These are phyloP conservation scores for Scaptomyza parva DNA, from an alignment of 2,888 invertebrate species.

Conservation along the genomic window DNA sequence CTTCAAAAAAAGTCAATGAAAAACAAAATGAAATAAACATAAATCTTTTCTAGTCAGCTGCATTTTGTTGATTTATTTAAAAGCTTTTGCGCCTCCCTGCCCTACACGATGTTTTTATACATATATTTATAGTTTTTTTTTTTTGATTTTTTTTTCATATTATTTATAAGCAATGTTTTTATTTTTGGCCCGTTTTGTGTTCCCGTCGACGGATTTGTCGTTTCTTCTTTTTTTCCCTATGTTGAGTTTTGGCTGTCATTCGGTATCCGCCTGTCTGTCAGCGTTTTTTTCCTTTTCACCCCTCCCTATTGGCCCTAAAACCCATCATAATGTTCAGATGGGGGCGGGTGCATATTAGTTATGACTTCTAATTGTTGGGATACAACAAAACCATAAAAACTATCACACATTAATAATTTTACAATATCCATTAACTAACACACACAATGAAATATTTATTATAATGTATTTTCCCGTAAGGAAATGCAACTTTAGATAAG, in stretches of 20 bases:
- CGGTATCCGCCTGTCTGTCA: constrained; percentile 57
- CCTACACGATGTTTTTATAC: constrained; percentile 23
- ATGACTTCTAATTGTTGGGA: constrained; percentile 8
- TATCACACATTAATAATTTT: neutral
- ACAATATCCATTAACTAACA: neutral
- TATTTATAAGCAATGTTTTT: constrained; percentile 76
- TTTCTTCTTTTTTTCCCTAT: constrained; percentile 61
- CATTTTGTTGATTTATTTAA: constrained; percentile 51
- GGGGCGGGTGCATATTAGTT: neutral
- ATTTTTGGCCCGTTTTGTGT: constrained; percentile 75
- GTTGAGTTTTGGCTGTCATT: constrained; percentile 67
- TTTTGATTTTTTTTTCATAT: constrained; percentile 44
- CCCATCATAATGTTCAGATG: neutral
- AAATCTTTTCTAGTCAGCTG: constrained; percentile 18
- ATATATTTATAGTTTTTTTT: constrained; percentile 14
- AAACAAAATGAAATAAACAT: constrained; percentile 14
- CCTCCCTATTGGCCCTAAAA: constrained; percentile 1
- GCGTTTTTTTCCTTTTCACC: constrained; percentile 7
- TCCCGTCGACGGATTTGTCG: constrained; percentile 73
- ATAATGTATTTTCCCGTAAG: no score
- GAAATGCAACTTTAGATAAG: no score
- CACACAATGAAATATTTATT: neutral
- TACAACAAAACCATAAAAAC: constrained; percentile 3
- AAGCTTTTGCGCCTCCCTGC: constrained; percentile 28
- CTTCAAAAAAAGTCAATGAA: constrained; percentile 39